Conservation (phyloP, 2,888 invertebrate genomes). For the Junonia oenone region DNA sequence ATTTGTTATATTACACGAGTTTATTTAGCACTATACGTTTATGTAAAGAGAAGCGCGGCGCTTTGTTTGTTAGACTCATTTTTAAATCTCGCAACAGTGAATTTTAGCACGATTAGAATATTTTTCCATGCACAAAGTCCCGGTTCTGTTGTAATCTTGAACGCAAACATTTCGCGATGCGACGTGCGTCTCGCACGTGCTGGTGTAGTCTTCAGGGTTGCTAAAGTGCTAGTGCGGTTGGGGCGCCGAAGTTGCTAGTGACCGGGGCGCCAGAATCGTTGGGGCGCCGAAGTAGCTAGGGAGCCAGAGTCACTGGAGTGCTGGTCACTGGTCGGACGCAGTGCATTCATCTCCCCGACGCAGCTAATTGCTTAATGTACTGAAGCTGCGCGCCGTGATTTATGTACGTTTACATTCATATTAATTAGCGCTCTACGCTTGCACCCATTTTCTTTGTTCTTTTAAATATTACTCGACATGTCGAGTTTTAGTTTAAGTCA, state of each 20-base stretch:
- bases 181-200: not conserved
- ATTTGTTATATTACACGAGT: too few species aligned
- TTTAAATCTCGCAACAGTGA: not conserved
- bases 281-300: too few species aligned
- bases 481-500: too few species aligned
- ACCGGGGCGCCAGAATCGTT: not conserved
- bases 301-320: not conserved
- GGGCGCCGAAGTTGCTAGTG: too few species aligned
- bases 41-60: not conserved
- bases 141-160: not conserved
- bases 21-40: too few species aligned
- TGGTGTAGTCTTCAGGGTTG: too few species aligned
- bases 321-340: too few species aligned
- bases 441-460: not conserved
- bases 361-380: conserved; percentile 2
- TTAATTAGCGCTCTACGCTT: not conserved
- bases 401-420: not conserved
- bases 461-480: not conserved
- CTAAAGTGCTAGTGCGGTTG: not conserved
- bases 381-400: not conserved
- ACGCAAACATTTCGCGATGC: not conserved
- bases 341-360: not conserved
- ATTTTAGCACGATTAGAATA: not conserved
- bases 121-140: not conserved
- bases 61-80: not conserved